Evolutionary conservation across 2,888 invertebrate species (phyloP), one percentile per base, ranked within the genome.

Genomic region (Acleris literana): DNA sequence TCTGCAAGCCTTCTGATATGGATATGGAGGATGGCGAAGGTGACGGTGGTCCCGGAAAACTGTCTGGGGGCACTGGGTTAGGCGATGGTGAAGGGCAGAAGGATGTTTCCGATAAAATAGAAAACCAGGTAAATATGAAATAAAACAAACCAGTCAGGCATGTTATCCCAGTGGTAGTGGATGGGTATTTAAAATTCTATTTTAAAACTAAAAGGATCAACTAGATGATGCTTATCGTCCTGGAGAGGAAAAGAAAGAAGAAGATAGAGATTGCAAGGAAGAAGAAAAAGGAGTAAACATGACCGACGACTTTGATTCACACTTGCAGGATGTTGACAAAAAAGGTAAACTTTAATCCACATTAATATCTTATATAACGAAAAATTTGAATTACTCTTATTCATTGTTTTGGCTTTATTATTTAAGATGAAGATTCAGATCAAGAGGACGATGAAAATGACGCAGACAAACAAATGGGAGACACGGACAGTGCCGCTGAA

Each of bases 401-500:
- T 4, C 5, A 16, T 22, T 20, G 2, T 22, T 5, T 1, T 33
- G 58, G 53, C 64, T 48, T 55, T 63, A 63, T 48, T 55, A 63
- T 70, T 70, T 44, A 69, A 87, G 94, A 94, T 66, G 88, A 84
- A 0, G 94, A 95, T 22, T 94, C 94, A 0, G 92, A 94, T 0
- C 93, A 92, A 71, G 89, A 96, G 16, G 94, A 96, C 16, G 95
- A 96, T 33, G 94, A 96, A 69, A 96, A 97, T 20, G 97, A 99
- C 73, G 93, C 96, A 3, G 98, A 99, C 72, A 98, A 99, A 82
- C 96, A 99, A 93, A 98, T 99, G 97, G 99, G 99, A 22, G 98
- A 99, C 66, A 97, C 97, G 0, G 97, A 96, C 70, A 95, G 96
- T 76, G 96, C 95, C n/a, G 96, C 96, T 2, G 97, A 98, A 69